Conservation (phyloP, 2,888 invertebrate genomes). For the Sussaba pulchella region DNA sequence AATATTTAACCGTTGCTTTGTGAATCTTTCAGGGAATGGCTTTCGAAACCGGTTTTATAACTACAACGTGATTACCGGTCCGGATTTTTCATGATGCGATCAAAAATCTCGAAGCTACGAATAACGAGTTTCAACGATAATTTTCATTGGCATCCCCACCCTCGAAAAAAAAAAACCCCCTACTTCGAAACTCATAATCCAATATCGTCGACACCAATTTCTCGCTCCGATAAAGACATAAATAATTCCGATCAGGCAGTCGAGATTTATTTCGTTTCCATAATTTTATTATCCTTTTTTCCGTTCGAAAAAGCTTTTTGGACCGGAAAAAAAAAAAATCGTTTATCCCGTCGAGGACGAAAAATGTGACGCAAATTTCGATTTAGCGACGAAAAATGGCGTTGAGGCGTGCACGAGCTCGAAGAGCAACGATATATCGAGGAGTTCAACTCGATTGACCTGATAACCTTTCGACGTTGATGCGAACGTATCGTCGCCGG, state of each 20-base stretch:
- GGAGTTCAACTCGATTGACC: constrained; percentile 62
- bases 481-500: constrained; percentile 13
- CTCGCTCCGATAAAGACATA: neutral
- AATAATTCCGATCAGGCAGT: neutral
- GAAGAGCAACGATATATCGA: constrained; percentile 30
- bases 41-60: neutral
- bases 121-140: neutral
- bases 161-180: neutral
- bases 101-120: neutral
- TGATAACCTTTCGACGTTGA: constrained; percentile 58
- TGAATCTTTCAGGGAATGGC: constrained; percentile 8
- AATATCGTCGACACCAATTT: neutral
- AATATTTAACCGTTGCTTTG: constrained; percentile 1
- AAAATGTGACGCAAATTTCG: constrained; percentile 18
- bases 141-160: neutral
- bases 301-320: neutral
- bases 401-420: neutral
- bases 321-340: neutral
- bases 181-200: neutral
- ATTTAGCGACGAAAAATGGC: constrained; percentile 31
- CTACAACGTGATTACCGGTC: neutral
- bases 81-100: neutral
- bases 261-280: no score
- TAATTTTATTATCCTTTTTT: constrained; percentile 4
- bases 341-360: neutral